Conservation (phyloP, 2,888 invertebrate species). For the Mongoloraphidia duomilia region DNA sequence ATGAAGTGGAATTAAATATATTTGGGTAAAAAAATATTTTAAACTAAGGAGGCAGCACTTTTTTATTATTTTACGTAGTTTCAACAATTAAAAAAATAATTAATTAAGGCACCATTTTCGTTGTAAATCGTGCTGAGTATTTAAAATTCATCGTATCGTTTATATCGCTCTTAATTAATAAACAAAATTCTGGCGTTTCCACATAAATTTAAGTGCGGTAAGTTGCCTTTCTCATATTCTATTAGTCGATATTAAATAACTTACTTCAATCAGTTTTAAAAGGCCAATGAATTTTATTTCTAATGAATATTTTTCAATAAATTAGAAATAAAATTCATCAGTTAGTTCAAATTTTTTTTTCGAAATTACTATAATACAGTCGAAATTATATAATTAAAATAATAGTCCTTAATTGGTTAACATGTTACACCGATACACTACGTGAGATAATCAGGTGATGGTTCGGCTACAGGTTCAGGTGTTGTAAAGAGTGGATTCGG, state of each 20-base stretch:
- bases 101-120: neutral
- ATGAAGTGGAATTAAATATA: neutral
- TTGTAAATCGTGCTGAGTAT: neutral
- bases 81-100: neutral
- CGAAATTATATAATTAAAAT: neutral
- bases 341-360: too few species aligned
- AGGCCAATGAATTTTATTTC: too few species aligned
- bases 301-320: too few species aligned
- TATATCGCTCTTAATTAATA: too few species aligned
- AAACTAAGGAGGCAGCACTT: neutral
- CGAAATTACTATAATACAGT: too few species aligned
- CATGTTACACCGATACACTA: slow-evolving; percentile 17
- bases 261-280: too few species aligned
- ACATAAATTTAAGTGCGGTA: neutral
- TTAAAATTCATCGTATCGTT: too few species aligned
- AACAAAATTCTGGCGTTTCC: too few species aligned
- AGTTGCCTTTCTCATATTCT: neutral
- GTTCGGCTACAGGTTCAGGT: slow-evolving; percentile 65
- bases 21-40: neutral
- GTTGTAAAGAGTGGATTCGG: slow-evolving; percentile 85
- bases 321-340: too few species aligned
- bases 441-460: slow-evolving; percentile 66
- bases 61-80: neutral
- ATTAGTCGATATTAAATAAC: neutral
- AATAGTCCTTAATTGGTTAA: too few species aligned